These are phyloP conservation scores for Leptinotarsa lineolata DNA, from an alignment of 1,140 invertebrate species.

Conservation along the genomic window DNA sequence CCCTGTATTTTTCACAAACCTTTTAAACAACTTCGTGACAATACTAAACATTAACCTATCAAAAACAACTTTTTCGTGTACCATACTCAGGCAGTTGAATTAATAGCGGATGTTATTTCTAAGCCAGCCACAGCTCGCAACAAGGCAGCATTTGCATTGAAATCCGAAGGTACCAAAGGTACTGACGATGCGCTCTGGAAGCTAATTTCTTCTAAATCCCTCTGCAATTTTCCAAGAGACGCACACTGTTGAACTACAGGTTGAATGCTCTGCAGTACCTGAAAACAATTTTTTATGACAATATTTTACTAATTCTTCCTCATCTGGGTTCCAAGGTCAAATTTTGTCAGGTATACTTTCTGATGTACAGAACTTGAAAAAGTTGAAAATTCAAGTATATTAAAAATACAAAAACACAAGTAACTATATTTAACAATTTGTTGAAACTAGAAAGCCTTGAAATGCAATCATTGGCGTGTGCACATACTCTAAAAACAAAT, in stretches of 20 bases:
- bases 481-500: no score
- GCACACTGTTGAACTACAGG: constrained; percentile 56
- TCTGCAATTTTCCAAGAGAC: constrained; percentile 54
- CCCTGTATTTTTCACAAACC: constrained; percentile 3
- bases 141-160: constrained; percentile 55
- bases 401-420: no score
- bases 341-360: no score
- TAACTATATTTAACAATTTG: no score
- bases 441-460: no score
- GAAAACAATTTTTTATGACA: constrained; percentile 32
- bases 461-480: no score
- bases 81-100: constrained; percentile 49
- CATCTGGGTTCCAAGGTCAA: no score
- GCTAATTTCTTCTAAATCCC: constrained; percentile 56
- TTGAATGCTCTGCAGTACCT: constrained; percentile 57
- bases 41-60: background rate
- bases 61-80: background rate
- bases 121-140: constrained; percentile 48
- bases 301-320: no score
- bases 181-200: constrained; percentile 55
- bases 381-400: no score
- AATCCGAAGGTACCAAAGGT: constrained; percentile 52
- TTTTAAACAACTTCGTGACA: background rate
- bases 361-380: no score
- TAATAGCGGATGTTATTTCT: constrained; percentile 47